A percentile compares a stretch with the other conserved stretches of the same genome.
Evolutionary conservation across 1,140 invertebrate species (phyloP).

Genomic region (Daktulosphaira vitifoliae): DNA sequence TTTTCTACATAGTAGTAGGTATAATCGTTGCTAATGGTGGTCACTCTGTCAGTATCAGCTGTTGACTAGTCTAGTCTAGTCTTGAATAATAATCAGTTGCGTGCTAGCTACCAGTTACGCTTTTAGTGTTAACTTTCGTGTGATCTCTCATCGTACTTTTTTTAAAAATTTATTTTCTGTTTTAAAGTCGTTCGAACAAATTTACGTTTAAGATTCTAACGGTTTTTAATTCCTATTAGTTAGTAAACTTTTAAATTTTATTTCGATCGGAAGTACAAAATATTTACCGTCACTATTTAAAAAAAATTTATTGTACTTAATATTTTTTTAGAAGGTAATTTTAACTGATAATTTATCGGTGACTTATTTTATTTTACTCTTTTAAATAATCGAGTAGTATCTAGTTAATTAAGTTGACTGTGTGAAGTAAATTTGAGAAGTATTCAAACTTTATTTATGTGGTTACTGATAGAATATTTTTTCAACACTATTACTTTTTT

Average conservation of each 20-base stretch:
- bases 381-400: no score
- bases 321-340: no score
- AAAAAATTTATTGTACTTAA: no score
- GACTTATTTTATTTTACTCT: no score
- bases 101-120: conserved; percentile 28
- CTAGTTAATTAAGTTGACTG: no score
- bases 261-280: no score
- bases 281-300: no score
- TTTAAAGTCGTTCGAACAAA: background rate
- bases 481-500: conserved; percentile 1
- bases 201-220: no score
- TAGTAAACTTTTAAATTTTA: no score
- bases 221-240: no score
- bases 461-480: background rate
- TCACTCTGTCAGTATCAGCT: conserved; percentile 28
- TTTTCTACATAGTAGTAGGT: conserved; percentile 2
- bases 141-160: conserved; percentile 9
- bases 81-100: conserved; percentile 33
- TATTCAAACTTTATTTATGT: background rate
- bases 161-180: background rate
- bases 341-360: no score
- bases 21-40: conserved; percentile 18
- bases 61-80: conserved; percentile 31
- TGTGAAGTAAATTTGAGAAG: no score
- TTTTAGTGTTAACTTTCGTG: conserved; percentile 26